A percentile compares a stretch with the other conserved stretches of the same genome.
Conservation (phyloP, 2,888 invertebrate genomes). For the Drosophila lutescens region DNA sequence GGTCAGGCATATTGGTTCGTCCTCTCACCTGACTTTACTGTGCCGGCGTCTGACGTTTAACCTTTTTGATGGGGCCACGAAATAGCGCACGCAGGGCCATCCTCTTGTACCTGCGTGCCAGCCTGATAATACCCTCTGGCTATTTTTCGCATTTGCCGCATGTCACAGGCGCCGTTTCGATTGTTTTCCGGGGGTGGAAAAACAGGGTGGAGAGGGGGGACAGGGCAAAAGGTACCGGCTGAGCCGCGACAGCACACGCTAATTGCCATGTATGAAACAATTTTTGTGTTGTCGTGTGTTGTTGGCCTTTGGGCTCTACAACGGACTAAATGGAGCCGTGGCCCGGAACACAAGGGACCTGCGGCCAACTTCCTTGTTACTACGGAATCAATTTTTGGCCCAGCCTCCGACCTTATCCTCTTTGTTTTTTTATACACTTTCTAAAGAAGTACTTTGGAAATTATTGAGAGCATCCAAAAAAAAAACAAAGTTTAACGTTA, state of each 20-base stretch:
- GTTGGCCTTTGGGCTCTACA: slow-evolving; percentile 46
- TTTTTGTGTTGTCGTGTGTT: slow-evolving; percentile 39
- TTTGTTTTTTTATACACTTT: slow-evolving; percentile 3
- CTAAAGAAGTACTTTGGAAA: not conserved
- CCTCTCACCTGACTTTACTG: slow-evolving; percentile 40
- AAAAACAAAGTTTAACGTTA: too few species aligned
- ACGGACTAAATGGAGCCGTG: slow-evolving; percentile 27
- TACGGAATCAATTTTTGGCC: slow-evolving; percentile 42
- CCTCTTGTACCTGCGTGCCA: slow-evolving; percentile 12
- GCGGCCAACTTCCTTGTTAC: slow-evolving; percentile 38
- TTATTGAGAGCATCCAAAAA: too few species aligned
- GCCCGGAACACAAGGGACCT: slow-evolving; percentile 34
- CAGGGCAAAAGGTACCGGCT: slow-evolving; percentile 4
- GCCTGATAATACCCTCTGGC: slow-evolving; percentile 56
- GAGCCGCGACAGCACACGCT: slow-evolving; percentile 48
- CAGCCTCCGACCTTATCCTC: slow-evolving; percentile 7
- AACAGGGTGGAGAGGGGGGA: not conserved
- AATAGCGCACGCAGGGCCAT: slow-evolving; percentile 2
- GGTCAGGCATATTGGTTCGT: slow-evolving; percentile 39
- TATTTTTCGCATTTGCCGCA: slow-evolving; percentile 63
- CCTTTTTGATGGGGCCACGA: slow-evolving; percentile 19
- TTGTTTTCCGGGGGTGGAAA: slow-evolving; percentile 30
- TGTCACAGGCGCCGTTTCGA: slow-evolving; percentile 55
- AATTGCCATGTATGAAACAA: slow-evolving; percentile 62
- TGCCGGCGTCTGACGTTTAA: slow-evolving; percentile 40